These are phyloP conservation scores for Troides helena DNA, from an alignment of 2,888 invertebrate genomes.

Conservation along the genomic window DNA sequence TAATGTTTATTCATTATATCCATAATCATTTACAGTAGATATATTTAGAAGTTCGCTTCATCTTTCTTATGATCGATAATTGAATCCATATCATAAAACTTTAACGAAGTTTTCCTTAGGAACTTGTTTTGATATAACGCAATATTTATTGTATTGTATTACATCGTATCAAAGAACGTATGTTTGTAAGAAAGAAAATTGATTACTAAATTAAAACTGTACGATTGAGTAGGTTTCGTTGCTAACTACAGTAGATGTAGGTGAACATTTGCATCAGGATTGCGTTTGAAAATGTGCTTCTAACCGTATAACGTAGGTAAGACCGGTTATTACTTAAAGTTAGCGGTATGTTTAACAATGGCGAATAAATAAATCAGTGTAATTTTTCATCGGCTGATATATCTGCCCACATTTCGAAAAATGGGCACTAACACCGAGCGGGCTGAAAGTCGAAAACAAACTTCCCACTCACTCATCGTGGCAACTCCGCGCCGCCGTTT, in stretches of 20 bases:
- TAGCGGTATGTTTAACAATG: conserved; percentile 3
- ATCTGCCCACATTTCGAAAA: conserved; percentile 28
- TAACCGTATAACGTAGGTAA: not conserved
- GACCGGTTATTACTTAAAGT: not conserved
- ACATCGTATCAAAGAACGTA: too few relatives aligned
- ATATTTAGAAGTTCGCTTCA: not conserved
- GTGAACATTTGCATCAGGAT: not conserved
- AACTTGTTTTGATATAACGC: too few relatives aligned
- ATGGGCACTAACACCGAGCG: conserved; percentile 30
- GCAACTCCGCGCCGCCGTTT: conserved; percentile 35
- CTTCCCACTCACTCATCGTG: conserved; percentile 34
- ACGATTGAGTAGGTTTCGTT: not conserved
- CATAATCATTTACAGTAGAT: not conserved
- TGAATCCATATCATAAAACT: too few relatives aligned
- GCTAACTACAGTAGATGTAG: not conserved
- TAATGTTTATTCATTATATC: not conserved
- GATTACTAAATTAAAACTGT: not conserved
- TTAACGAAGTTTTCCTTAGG: too few relatives aligned
- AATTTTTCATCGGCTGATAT: conserved; percentile 22
- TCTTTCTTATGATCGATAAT: too few relatives aligned
- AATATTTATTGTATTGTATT: too few relatives aligned
- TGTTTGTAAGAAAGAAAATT: not conserved
- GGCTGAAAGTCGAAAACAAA: conserved; percentile 33
- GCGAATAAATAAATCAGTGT: conserved; percentile 14
- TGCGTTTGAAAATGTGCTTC: not conserved